Evolutionary conservation across 2,797 vertebrate genomes (phyloP).

Genomic region (Anas capensis): DNA sequence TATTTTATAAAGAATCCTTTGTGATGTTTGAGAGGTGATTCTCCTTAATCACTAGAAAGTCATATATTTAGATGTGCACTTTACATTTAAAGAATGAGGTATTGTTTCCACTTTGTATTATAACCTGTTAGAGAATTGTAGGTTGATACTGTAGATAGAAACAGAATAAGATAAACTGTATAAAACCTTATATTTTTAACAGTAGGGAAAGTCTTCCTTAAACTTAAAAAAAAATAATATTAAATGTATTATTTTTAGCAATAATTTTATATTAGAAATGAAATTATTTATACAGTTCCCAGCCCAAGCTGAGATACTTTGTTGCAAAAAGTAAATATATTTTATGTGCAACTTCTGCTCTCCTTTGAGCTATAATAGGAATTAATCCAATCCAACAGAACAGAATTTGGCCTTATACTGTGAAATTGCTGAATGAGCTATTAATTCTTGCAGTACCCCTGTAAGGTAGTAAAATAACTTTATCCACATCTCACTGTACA

Average conservation of each 20-base stretch:
- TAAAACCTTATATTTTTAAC: conserved; percentile 28
- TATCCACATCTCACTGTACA: background rate
- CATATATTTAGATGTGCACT: conserved; percentile 23
- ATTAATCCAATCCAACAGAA: background rate
- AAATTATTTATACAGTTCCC: conserved; percentile 15
- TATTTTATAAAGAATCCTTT: background rate
- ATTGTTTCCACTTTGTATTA: conserved; percentile 41
- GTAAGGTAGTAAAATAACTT: background rate
- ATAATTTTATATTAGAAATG: conserved; percentile 51
- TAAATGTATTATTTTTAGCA: conserved; percentile 46
- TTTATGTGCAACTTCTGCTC: background rate
- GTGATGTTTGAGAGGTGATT: background rate
- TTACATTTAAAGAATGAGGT: conserved; percentile 41
- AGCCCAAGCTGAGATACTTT: background rate
- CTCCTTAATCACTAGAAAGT: background rate
- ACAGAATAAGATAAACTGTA: conserved; percentile 11
- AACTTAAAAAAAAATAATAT: background rate
- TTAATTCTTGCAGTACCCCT: background rate
- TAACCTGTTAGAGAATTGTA: background rate
- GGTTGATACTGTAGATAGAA: conserved; percentile 27
- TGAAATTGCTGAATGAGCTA: background rate
- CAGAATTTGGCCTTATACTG: conserved; percentile 34
- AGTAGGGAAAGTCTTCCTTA: conserved; percentile 23
- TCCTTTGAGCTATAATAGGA: background rate
- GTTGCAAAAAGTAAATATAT: background rate